A percentile compares a stretch with the other conserved stretches of the same genome.
Evolutionary conservation across 2,888 invertebrate species (phyloP).

Genomic region (Amblyjoppa fuscipennis): DNA sequence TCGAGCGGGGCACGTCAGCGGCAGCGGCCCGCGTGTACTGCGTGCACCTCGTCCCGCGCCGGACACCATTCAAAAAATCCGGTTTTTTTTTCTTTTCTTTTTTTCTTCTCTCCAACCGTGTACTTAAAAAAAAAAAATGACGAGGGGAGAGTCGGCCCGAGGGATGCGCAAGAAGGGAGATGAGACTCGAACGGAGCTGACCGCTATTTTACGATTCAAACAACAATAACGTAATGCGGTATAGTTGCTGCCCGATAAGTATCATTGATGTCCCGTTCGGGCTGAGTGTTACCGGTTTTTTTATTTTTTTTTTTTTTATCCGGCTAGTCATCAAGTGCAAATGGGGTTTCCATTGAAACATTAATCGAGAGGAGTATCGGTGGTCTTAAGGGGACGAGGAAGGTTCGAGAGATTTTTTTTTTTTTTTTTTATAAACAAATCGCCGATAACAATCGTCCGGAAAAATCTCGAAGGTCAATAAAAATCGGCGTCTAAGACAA

Average conservation of each 20-base stretch:
- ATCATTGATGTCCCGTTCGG: conserved; percentile 2
- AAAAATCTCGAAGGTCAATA: too few species aligned
- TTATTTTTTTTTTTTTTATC: neutral
- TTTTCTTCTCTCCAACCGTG: conserved; percentile 72
- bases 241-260: conserved; percentile 57
- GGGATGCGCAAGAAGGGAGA: conserved; percentile 27
- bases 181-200: conserved; percentile 56
- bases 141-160: conserved; percentile 48
- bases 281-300: conserved; percentile 10
- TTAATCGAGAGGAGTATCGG: too few species aligned
- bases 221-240: conserved; percentile 33
- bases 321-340: neutral
- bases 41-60: conserved; percentile 40
- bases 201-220: conserved; percentile 51
- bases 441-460: too few species aligned
- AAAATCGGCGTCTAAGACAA: too few species aligned
- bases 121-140: conserved; percentile 65
- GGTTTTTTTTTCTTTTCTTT: conserved; percentile 78
- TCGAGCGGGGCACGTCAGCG: conserved; percentile 56
- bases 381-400: too few species aligned
- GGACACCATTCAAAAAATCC: conserved; percentile 79
- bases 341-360: neutral
- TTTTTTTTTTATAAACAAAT: too few species aligned
- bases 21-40: conserved; percentile 29
- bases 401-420: too few species aligned